Percentiles rank a stretch among this genome's conserved stretches.
phyloP scores from a whole-genome alignment of 2,888 invertebrate species.

The Drosophila borealis region DNA sequence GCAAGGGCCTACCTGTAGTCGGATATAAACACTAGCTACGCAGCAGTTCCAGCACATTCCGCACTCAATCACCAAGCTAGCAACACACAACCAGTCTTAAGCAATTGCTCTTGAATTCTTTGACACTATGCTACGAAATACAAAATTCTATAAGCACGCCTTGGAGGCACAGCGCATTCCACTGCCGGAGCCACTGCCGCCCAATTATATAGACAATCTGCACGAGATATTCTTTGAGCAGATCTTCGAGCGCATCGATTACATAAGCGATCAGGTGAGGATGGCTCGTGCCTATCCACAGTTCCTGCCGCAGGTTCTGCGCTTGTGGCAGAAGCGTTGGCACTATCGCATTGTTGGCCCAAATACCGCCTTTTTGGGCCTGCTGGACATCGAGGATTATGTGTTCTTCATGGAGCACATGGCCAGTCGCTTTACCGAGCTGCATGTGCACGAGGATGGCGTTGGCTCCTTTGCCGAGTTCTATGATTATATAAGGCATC shows the following conservation, averaged over 20 bases:
- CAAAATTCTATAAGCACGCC: conserved; percentile 45
- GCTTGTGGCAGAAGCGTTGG: conserved; percentile 55
- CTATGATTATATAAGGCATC: conserved; percentile 63
- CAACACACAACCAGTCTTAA: conserved; percentile 17
- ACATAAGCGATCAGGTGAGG: conserved; percentile 64
- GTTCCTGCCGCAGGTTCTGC: conserved; percentile 58
- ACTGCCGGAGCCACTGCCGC: conserved; percentile 17
- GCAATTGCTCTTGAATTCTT: background rate
- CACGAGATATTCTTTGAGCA: conserved; percentile 72
- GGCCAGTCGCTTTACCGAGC: conserved; percentile 59
- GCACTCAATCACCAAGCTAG: conserved; percentile 16
- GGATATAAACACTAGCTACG: conserved; percentile 25
- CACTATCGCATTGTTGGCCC: conserved; percentile 58
- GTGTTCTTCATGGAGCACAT: conserved; percentile 72
- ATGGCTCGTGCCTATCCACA: conserved; percentile 75
- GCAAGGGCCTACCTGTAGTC: conserved; percentile 16
- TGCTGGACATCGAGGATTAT: conserved; percentile 68
- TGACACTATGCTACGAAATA: conserved; percentile 50
- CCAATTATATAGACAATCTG: conserved; percentile 64
- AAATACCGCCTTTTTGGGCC: conserved; percentile 51
- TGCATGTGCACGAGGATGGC: conserved; percentile 68
- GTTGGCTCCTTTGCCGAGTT: conserved; percentile 62
- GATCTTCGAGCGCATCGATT: conserved; percentile 63
- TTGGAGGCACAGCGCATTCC: conserved; percentile 40
- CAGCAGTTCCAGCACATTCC: conserved; percentile 28